Evolutionary conservation across 2,888 invertebrate genomes (phyloP).

Genomic region (Tridacna crocea): DNA sequence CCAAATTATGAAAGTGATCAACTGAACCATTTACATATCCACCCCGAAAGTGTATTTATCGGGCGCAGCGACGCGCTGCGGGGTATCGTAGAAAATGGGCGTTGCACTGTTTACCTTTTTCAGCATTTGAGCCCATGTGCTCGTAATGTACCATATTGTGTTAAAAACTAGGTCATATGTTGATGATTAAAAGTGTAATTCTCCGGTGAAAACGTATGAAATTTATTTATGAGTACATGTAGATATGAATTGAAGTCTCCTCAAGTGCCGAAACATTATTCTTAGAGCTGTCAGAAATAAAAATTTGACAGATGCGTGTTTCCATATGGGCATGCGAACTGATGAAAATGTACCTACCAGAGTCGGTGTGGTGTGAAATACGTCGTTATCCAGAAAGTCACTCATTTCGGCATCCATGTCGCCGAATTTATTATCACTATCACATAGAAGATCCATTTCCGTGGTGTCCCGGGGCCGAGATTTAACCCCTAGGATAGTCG

Average conservation of each 20-base stretch:
- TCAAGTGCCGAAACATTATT: neutral
- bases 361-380: constrained; percentile 72
- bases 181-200: neutral
- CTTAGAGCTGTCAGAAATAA: constrained; percentile 1
- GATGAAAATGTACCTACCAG: constrained; percentile 61
- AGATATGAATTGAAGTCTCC: neutral
- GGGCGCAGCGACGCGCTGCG: constrained; percentile 8
- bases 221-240: too few relatives aligned
- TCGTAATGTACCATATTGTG: constrained; percentile 7
- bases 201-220: neutral
- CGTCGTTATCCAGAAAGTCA: constrained; percentile 78
- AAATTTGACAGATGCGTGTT: neutral
- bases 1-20: too few relatives aligned
- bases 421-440: constrained; percentile 78
- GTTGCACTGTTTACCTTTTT: neutral
- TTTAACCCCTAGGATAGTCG: constrained; percentile 77
- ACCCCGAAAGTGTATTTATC: constrained; percentile 12
- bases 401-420: constrained; percentile 78
- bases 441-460: constrained; percentile 80
- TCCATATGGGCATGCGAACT: constrained; percentile 11
- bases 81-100: constrained; percentile 2
- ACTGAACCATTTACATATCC: neutral
- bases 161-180: constrained; percentile 19
- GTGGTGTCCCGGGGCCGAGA: constrained; percentile 73
- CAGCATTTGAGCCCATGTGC: neutral